These are phyloP conservation scores for Nibea coibor DNA, from an alignment of 2,113 vertebrate genomes.

Conservation along the genomic window DNA sequence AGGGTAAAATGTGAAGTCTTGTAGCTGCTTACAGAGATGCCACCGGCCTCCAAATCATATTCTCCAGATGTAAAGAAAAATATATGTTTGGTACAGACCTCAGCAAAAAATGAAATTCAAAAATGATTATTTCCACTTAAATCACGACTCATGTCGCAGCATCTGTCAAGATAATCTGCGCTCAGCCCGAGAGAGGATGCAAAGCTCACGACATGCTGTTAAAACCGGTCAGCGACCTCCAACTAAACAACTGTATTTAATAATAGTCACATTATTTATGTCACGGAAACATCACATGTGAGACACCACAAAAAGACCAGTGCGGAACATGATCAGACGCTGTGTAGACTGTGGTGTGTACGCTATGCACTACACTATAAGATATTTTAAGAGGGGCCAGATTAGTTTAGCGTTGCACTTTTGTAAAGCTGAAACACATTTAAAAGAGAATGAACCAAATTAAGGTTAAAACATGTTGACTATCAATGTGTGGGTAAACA, in stretches of 20 bases:
- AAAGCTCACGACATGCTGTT: neutral
- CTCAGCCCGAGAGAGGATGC: neutral
- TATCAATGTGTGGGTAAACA: neutral
- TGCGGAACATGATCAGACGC: conserved; percentile 32
- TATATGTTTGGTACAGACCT: no score
- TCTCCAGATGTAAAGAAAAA: no score
- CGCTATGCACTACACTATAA: conserved; percentile 2
- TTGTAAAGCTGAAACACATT: neutral
- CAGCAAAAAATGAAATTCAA: no score
- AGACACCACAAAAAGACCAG: conserved; percentile 12
- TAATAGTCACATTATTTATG: conserved; percentile 37
- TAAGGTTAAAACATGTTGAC: neutral
- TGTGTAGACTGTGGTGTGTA: neutral
- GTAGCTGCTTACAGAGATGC: no score
- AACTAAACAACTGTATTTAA: conserved; percentile 12
- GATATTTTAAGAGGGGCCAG: conserved; percentile 44
- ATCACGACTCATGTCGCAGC: no score
- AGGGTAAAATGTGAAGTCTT: no score
- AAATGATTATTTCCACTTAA: no score
- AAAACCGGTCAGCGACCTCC: neutral
- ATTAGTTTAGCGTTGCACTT: neutral
- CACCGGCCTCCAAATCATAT: no score
- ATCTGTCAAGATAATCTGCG: no score
- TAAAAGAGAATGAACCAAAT: neutral
- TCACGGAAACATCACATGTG: conserved; percentile 1